A percentile compares a stretch with the other conserved stretches of the same genome.
Evolutionary conservation across 2,113 vertebrate species (phyloP).

Genomic region (Choloepus hoffmanni): DNA sequence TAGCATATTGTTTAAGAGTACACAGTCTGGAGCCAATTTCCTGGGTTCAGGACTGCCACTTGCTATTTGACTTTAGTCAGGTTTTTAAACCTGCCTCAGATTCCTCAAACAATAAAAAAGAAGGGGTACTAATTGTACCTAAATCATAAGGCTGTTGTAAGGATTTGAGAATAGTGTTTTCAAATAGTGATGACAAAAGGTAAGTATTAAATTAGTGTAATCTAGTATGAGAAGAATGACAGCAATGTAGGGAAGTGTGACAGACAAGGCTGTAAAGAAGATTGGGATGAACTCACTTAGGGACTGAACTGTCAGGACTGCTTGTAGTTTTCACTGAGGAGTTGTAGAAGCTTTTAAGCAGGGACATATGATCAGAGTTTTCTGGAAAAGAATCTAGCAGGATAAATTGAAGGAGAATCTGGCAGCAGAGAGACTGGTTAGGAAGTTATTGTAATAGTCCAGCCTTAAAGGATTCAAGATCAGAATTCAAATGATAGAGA

Average conservation of each 20-base stretch:
- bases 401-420: slow-evolving; percentile 17
- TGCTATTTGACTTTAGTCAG: not conserved
- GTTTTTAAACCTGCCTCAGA: not conserved
- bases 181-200: not conserved
- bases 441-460: not conserved
- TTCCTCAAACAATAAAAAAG: not conserved
- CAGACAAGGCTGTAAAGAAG: not conserved
- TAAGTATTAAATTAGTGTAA: not conserved
- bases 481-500: not conserved
- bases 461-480: not conserved
- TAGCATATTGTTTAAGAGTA: not conserved
- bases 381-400: not conserved
- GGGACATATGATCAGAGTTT: not conserved
- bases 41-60: not conserved
- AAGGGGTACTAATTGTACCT: not conserved
- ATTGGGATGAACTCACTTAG: not conserved
- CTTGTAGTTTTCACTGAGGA: not conserved
- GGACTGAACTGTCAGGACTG: not conserved
- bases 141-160: not conserved
- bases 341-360: not conserved
- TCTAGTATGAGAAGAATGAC: not conserved
- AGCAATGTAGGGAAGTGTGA: not conserved
- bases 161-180: not conserved
- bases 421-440: not conserved
- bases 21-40: not conserved